Percentiles rank a stretch among this genome's conserved stretches.
Conservation (phyloP, 1,140 invertebrate genomes). For the Formica selysi region DNA sequence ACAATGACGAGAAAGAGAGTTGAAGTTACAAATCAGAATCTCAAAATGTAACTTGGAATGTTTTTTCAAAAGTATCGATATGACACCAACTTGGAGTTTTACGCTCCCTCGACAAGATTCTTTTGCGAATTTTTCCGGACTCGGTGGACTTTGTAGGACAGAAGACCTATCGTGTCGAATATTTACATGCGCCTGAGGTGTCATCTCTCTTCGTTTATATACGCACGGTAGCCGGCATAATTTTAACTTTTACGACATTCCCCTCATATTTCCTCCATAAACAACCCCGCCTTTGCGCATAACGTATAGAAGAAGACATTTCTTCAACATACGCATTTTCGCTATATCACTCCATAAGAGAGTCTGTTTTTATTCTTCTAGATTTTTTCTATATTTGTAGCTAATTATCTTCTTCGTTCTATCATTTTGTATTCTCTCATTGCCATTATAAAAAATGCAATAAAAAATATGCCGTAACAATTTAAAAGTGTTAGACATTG, state of each 20-base stretch:
- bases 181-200: conserved; percentile 62
- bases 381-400: neutral
- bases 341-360: neutral
- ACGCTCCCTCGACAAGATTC: conserved; percentile 56
- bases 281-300: neutral
- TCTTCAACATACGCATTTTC: conserved; percentile 36
- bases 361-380: neutral
- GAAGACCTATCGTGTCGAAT: conserved; percentile 49
- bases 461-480: neutral
- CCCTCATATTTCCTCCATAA: neutral
- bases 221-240: conserved; percentile 47
- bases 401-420: neutral
- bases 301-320: conserved; percentile 19
- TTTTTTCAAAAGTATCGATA: neutral
- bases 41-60: neutral
- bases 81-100: conserved; percentile 38
- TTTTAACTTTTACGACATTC: conserved; percentile 68
- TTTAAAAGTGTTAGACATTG: neutral
- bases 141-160: conserved; percentile 25
- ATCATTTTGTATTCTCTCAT: neutral
- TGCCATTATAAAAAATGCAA: neutral
- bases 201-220: conserved; percentile 57
- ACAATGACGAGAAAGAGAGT: neutral
- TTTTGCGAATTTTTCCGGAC: conserved; percentile 55
- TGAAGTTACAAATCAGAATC: neutral